Percentiles rank a stretch among this genome's conserved stretches.
Conservation (phyloP, 2,113 vertebrate species). For the Apaloderma vittatum region DNA sequence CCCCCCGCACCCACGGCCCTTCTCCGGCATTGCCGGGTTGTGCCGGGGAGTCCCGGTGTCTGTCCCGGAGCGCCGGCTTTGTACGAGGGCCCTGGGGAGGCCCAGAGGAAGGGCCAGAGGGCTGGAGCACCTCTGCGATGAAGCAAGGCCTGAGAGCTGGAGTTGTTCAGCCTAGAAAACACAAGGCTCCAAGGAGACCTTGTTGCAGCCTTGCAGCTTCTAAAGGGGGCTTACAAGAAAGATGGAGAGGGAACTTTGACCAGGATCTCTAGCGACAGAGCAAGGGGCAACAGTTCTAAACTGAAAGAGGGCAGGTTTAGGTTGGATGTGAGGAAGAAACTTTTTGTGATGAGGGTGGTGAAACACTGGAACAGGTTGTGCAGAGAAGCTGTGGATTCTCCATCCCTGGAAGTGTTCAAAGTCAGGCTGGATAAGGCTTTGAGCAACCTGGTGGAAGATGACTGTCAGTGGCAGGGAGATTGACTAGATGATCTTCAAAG, state of each 20-base stretch:
- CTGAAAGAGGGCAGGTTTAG: neutral
- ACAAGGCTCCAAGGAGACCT: neutral
- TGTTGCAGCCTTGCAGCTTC: neutral
- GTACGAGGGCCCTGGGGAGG: neutral
- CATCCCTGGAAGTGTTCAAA: neutral
- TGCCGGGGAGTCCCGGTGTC: neutral
- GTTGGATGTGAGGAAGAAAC: neutral
- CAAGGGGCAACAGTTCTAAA: neutral
- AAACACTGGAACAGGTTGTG: neutral
- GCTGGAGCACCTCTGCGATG: neutral
- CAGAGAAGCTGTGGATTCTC: neutral
- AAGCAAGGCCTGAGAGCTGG: neutral
- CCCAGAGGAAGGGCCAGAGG: neutral
- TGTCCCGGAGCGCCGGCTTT: neutral
- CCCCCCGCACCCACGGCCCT: too few species aligned
- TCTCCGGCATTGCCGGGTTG: neutral
- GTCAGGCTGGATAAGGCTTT: neutral
- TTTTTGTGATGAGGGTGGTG: neutral
- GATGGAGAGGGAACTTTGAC: neutral
- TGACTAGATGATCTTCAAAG: neutral
- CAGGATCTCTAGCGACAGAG: neutral
- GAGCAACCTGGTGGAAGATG: neutral
- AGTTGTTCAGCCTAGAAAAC: neutral
- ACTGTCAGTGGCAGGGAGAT: accelerated
- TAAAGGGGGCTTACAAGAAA: neutral